Evolutionary conservation across 2,797 vertebrate genomes (phyloP).

Genomic region (Heteromormyrus szaboi): DNA sequence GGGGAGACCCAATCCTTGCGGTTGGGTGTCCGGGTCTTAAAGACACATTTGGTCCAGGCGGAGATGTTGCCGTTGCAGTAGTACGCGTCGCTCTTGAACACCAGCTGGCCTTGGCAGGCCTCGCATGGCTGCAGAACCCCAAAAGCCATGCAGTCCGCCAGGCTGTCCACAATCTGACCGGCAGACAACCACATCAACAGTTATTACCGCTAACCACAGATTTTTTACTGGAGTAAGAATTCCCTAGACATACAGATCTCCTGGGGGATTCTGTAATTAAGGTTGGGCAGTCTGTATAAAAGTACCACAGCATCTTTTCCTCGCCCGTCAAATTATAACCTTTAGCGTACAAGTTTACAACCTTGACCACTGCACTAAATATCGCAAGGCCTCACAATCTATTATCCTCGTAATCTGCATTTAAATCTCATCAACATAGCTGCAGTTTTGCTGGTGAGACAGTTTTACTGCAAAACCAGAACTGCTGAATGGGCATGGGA

Average conservation of each 20-base stretch:
- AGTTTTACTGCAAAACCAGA: neutral
- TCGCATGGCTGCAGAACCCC: constrained; percentile 80
- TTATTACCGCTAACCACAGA: neutral
- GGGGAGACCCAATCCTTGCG: constrained; percentile 85
- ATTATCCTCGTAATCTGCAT: neutral
- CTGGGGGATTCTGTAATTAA: neutral
- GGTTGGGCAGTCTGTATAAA: neutral
- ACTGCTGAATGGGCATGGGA: neutral
- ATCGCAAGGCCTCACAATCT: neutral
- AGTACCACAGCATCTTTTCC: neutral
- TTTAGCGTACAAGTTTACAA: neutral
- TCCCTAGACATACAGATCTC: neutral
- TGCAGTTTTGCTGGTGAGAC: neutral
- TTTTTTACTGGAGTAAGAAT: neutral
- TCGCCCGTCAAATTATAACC: neutral
- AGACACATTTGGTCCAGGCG: constrained; percentile 94
- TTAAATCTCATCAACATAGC: neutral
- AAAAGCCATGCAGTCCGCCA: constrained; percentile 88
- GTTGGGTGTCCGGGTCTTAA: constrained; percentile 73
- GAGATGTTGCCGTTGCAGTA: constrained; percentile 89
- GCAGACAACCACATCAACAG: neutral
- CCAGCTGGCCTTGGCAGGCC: constrained; percentile 82
- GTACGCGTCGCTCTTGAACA: constrained; percentile 85
- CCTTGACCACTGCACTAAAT: neutral
- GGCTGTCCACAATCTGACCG: constrained; percentile 77